Base-by-base conservation (phyloP, 2,888 invertebrate genomes). In the Pandemis corylana region DNA sequence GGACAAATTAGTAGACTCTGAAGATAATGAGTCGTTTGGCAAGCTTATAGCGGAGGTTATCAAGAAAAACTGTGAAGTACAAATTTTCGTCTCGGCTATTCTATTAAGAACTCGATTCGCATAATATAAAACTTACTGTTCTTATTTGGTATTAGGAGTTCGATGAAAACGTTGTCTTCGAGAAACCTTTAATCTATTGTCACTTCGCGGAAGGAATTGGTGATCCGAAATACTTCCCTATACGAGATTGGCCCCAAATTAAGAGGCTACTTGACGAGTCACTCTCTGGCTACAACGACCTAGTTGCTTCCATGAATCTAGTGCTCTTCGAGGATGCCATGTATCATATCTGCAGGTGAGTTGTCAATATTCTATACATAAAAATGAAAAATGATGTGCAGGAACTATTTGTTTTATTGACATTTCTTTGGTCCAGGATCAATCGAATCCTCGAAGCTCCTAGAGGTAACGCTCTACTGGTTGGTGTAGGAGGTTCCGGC, bases 281-380 rank as follows among this genome's bases (percentile, higher is more conserved):
- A 0, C 94, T 99, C 70, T 94, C 96, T 3, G 96, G 96, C 28
- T 99, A 99, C 87, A 99, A 99, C 87, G 99, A 99, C 84, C 95
- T 98, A 77, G 96, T 97, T 7, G 97, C 98, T 2, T 97, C 97
- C 0, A 98, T 99, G 98, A 98, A 98, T 90, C 93, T 99, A 75
- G 99, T 99, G 4, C 95, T 99, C 7, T 99, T 99, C 85, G 98
- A 98, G 85, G 99, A 99, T 87, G 99, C 99, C n/a, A 98, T 99
- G 97, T 96, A 96, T 78, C 98, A 99, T 87, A 96, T 99, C 68
- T 98, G 98, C 90, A 96, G 97, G 95, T 96, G 80, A 85, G 53
- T 56, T 20, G 61, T 7, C 62, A n/a, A 62, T n/a, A n/a, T 7
- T 15, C n/a, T 20, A 20, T 9, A 20, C 2, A 15, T 15, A 53